Conservation (phyloP, 1,140 invertebrate species). For the Oscheius sp. region DNA sequence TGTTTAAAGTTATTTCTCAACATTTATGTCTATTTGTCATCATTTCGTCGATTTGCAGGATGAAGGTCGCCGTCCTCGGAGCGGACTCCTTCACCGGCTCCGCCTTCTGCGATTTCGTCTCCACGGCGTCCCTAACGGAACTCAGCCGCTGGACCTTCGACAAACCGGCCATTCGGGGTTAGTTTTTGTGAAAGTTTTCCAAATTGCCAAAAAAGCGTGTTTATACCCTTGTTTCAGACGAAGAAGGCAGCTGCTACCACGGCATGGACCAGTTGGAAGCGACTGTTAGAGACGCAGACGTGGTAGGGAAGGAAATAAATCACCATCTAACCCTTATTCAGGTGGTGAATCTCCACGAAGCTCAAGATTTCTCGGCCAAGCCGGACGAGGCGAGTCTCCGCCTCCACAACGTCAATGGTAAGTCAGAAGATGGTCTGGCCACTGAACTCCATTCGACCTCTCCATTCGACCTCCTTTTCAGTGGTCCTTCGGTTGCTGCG, state of each 20-base stretch:
- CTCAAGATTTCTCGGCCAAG: neutral
- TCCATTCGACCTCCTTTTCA: neutral
- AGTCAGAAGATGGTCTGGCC: too few relatives aligned
- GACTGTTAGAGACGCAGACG: neutral
- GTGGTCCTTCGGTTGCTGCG: neutral
- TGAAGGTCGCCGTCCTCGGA: neutral
- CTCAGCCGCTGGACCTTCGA: neutral
- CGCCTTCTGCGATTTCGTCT: neutral
- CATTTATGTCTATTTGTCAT: too few relatives aligned
- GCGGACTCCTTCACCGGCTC: neutral
- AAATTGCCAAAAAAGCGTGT: neutral
- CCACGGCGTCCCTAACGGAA: neutral
- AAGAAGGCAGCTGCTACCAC: neutral
- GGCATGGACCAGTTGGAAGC: neutral
- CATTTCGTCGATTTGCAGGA: too few relatives aligned
- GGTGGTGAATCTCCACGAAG: neutral
- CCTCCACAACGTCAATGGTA: neutral
- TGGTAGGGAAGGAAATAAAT: too few relatives aligned
- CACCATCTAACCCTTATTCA: too few relatives aligned
- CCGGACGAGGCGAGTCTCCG: neutral
- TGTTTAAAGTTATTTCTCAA: too few relatives aligned
- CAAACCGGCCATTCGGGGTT: neutral
- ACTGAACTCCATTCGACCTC: too few relatives aligned
- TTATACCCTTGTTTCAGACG: neutral
- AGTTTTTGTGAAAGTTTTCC: neutral